These are phyloP conservation scores for Gobiocypris rarus DNA, from an alignment of 2,113 vertebrate genomes.

Conservation along the genomic window DNA sequence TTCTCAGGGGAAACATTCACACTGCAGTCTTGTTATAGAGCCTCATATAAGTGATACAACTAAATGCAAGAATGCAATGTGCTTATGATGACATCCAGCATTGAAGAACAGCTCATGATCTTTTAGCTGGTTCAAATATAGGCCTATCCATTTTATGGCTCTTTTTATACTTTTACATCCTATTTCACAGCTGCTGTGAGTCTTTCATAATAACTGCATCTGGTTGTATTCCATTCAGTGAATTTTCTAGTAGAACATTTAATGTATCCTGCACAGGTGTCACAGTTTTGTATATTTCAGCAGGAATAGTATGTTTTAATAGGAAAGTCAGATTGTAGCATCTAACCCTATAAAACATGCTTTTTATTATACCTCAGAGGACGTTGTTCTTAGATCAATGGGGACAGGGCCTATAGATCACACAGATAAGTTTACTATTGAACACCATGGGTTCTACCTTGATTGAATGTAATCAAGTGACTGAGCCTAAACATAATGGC, in stretches of 20 bases:
- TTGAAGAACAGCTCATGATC: not conserved
- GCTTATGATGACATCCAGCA: not conserved
- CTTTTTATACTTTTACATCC: not conserved
- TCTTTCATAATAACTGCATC: not conserved
- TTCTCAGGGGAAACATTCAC: constrained; percentile 27
- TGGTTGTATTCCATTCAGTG: not conserved
- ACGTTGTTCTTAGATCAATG: constrained; percentile 7
- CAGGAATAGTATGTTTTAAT: not conserved
- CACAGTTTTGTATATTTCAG: not conserved
- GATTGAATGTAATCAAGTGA: constrained; percentile 12
- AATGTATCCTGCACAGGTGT: not conserved
- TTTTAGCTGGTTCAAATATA: not conserved
- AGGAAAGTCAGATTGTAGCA: not conserved
- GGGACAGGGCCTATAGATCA: not conserved
- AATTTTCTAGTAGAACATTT: not conserved
- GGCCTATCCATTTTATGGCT: too few relatives aligned
- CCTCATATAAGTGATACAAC: not conserved
- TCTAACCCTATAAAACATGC: not conserved
- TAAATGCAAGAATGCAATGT: not conserved
- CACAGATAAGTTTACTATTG: constrained; percentile 17
- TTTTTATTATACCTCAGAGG: constrained; percentile 10
- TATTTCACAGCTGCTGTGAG: not conserved
- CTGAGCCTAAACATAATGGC: constrained; percentile 2
- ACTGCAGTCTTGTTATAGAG: not conserved
- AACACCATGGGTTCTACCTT: not conserved